Base-by-base conservation (phyloP, 2,888 invertebrate genomes). In the Yponomeuta sedellus region DNA sequence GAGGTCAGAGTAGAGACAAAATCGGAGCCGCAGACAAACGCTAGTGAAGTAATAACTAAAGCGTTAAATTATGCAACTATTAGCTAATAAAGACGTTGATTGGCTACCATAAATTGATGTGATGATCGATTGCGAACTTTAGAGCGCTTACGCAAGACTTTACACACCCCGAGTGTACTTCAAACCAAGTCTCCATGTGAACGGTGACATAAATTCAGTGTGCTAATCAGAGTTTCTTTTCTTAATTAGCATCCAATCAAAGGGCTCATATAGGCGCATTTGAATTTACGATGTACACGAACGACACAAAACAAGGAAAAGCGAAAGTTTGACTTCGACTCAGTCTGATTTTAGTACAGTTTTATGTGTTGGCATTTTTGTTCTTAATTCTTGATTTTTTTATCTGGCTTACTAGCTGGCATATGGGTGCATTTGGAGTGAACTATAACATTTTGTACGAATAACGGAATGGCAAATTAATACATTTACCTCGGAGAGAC, bases 241-340 rank as follows among this genome's bases (percentile, higher is more conserved):
- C 74, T 85, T 83, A 84, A 88, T 88, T 84, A 86, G 79, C 80
- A 78, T 82, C 79, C 75, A 83, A 86, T 87, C 83, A 86, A 86
- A 79, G 79, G 81, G 78, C 80, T 80, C 84, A 79, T 85, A 88
- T 81, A 86, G 77, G 74, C 78, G 77, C 77, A 52, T 12, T 52
- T 16, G 44, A 52, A 3, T 52, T 52, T 52, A 52, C 44, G 44
- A 52, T 52, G 44, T 5, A 52, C 16, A 52, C 44, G 44, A 52
- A 3, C 3, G 44, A 16, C 44, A 52, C 44, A 52, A 52, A 52
- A 44, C 0, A 52, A 52, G 44, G 12, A 12, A 12, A 52, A 16
- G 44, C 44, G 16, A 16, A 52, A 52, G 16, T 16, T 16, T 52
- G 44, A 1, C 44, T 16, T 12, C 4, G 44, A 52, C 8, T 52